Conservation (phyloP, 2,797 vertebrate species). For the Eospalax fontanierii region DNA sequence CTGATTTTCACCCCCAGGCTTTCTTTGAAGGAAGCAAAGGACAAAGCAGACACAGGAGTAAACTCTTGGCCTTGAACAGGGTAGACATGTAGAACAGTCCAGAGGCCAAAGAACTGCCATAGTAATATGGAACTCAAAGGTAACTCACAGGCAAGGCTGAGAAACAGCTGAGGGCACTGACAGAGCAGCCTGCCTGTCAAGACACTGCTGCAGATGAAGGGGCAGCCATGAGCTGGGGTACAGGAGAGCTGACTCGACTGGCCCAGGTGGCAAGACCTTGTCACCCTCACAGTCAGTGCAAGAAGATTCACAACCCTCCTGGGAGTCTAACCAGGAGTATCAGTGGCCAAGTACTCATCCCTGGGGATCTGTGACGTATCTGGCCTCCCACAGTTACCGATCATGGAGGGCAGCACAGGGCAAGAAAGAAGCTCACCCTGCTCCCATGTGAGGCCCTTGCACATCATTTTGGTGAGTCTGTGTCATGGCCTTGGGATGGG, state of each 20-base stretch:
- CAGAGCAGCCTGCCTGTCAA: background rate
- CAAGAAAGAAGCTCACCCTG: background rate
- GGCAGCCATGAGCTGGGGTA: background rate
- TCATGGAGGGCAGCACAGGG: background rate
- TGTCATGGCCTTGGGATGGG: background rate
- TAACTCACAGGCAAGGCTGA: background rate
- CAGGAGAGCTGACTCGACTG: background rate
- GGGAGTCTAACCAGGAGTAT: background rate
- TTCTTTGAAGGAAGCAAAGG: constrained; percentile 40
- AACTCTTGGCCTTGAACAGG: background rate
- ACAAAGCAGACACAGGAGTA: background rate
- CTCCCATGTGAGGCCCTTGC: background rate
- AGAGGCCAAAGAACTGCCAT: constrained; percentile 25
- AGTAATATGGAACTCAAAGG: background rate
- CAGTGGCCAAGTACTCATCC: background rate
- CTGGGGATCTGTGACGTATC: background rate
- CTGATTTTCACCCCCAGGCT: background rate
- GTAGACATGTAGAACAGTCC: background rate
- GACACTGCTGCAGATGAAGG: background rate
- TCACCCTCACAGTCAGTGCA: background rate
- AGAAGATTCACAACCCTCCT: background rate
- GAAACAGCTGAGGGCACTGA: background rate
- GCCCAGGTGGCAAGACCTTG: background rate
- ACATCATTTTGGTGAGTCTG: background rate
- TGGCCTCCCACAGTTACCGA: background rate